phyloP scores from a whole-genome alignment of 1,140 invertebrate genomes.

The Drosophila carrolli region DNA sequence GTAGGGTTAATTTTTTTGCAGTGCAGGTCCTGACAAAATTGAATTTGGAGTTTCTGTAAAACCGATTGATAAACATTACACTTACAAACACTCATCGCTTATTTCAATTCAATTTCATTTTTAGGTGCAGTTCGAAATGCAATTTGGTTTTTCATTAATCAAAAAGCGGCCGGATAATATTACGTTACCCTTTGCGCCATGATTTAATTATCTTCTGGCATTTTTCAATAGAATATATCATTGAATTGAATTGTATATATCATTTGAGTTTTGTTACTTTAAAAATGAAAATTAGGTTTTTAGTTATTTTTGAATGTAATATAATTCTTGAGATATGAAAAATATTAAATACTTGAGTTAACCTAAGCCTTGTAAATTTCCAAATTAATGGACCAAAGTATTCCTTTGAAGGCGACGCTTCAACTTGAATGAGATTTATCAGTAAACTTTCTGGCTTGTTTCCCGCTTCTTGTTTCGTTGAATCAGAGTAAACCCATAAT shows the following conservation, averaged over 20 bases:
- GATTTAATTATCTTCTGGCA: not conserved
- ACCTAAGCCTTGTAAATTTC: too few species aligned
- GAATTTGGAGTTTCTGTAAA: not conserved
- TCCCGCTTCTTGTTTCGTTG: not conserved
- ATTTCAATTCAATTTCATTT: not conserved
- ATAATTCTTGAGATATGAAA: too few species aligned
- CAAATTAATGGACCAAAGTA: too few species aligned
- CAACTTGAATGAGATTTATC: not conserved
- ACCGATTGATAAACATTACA: constrained; percentile 9
- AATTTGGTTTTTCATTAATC: not conserved
- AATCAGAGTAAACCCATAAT: constrained; percentile 11
- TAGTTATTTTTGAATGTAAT: not conserved
- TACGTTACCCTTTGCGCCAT: not conserved
- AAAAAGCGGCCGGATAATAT: not conserved
- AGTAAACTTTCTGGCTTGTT: not conserved
- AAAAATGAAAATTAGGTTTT: not conserved
- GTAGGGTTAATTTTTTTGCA: not conserved
- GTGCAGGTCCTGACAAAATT: not conserved
- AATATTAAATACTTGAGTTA: too few species aligned
- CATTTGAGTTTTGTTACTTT: not conserved
- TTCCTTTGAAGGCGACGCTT: too few species aligned
- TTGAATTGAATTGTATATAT: too few species aligned
- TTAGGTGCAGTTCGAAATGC: not conserved
- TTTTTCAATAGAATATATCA: not conserved
- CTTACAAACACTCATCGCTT: not conserved